Evolutionary conservation across 2,797 vertebrate genomes (phyloP).

Genomic region (Cyclura pinguis): DNA sequence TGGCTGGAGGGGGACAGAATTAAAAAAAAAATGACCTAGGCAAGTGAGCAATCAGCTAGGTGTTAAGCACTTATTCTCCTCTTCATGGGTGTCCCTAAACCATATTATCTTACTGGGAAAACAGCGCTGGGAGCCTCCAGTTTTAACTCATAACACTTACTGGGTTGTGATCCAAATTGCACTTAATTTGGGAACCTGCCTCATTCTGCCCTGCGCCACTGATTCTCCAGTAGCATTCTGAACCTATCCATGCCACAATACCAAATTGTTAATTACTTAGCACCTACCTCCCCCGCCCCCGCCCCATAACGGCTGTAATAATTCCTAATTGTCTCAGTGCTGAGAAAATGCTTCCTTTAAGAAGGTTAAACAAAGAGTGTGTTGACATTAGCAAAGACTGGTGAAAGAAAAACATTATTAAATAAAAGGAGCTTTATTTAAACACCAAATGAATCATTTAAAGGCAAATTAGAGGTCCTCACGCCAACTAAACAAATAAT

Average conservation of each 20-base stretch:
- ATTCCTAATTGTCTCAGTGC: conserved; percentile 81
- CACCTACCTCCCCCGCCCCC: conserved; percentile 38
- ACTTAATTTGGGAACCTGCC: conserved; percentile 52
- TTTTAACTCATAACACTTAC: neutral
- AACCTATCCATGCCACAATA: conserved; percentile 64
- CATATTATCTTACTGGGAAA: neutral
- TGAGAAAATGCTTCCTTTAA: conserved; percentile 87
- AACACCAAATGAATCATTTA: conserved; percentile 90
- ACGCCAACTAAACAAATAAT: conserved; percentile 82
- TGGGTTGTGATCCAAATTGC: conserved; percentile 31
- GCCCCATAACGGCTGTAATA: conserved; percentile 70
- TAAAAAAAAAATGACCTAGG: neutral
- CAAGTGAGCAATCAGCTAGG: neutral
- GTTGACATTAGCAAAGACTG: conserved; percentile 91
- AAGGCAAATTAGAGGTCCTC: conserved; percentile 89
- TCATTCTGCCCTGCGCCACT: conserved; percentile 46
- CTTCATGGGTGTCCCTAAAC: too few relatives aligned
- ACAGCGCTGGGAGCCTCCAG: neutral
- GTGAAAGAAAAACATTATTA: conserved; percentile 89
- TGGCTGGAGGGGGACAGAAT: neutral
- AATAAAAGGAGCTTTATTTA: conserved; percentile 90
- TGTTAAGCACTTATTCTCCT: neutral
- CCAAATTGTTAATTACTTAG: conserved; percentile 75
- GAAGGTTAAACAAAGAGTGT: conserved; percentile 89
- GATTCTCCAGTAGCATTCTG: conserved; percentile 61